Evolutionary conservation across 64 coral and sea anemone genomes (phyloP), one percentile per base, ranked within the genome.

Genomic region (Stichodactyla mertensii): DNA sequence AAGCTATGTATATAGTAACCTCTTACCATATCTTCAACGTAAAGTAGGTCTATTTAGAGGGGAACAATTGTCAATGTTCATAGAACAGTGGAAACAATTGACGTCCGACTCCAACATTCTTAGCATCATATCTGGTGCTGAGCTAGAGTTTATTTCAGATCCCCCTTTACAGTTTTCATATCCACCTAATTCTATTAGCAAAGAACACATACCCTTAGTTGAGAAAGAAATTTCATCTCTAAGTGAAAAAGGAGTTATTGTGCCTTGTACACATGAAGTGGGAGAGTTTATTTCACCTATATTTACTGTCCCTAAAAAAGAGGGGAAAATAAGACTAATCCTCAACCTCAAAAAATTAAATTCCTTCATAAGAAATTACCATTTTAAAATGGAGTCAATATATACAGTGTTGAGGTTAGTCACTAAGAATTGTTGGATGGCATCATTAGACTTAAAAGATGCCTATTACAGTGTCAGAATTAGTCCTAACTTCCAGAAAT

Each of bases 231-330:
- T 89, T 13, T 26, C 7, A 20, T 15, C 11, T 9, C 80, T 89
- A 31, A 31, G 19, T 4, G 12, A 8, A 18, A 83, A n/a, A 74
- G 52, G 61, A 57, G 55, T 89, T 82, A 31, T 31, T 31, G 61
- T 89, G 4, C 8, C n/a, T 31, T 57, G 81, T 90, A 7, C 36
- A 11, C 88, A 90, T 55, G 82, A 90, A 6, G 55, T 51, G 19
- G 82, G 88, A 8, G 88, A 90, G 71, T 90, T 85, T 19, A 85
- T 90, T 6, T 90, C 80, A 11, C 82, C 88, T 10, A 90, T 89
- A 28, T 89, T 84, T 54, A 78, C 64, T 51, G 80, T 77, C 0
- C 88, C 82, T 2, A 85, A 89, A 54, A 89, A 77, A 10, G 88
- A 89, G 85, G 82, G 82, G 16, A 83, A 64, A 20, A 20, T 83